These are phyloP conservation scores for Eristalinus sepulchralis DNA, from an alignment of 2,888 invertebrate species.

Conservation along the genomic window DNA sequence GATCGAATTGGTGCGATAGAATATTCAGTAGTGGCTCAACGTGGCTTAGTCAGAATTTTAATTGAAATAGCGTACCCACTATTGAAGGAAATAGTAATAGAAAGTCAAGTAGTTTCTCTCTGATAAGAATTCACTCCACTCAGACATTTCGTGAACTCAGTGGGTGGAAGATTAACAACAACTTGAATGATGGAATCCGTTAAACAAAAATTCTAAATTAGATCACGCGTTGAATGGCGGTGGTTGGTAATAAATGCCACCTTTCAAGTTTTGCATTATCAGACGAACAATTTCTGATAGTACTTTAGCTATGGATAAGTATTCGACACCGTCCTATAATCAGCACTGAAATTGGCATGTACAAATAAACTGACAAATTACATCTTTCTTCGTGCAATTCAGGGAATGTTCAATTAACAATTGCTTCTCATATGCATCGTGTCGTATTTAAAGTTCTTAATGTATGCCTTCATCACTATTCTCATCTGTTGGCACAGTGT, in stretches of 20 bases:
- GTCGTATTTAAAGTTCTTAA: background rate
- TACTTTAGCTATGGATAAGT: background rate
- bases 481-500: background rate
- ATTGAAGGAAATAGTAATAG: background rate
- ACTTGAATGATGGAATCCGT: background rate
- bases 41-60: constrained; percentile 27
- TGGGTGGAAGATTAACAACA: background rate
- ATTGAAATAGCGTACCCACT: constrained; percentile 6
- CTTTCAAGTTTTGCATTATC: background rate
- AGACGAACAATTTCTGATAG: too few species aligned
- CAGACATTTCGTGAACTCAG: background rate
- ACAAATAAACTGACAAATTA: too few species aligned
- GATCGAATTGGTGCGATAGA: constrained; percentile 24
- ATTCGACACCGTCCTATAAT: too few species aligned
- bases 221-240: background rate
- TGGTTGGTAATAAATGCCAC: background rate
- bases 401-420: background rate
- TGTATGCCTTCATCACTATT: background rate
- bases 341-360: too few species aligned
- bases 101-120: constrained; percentile 18
- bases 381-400: too few species aligned
- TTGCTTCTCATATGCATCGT: background rate
- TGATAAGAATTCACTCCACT: constrained; percentile 7
- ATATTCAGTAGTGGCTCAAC: background rate
- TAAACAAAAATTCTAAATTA: background rate